A percentile compares a stretch with the other conserved stretches of the same genome.
Conservation (phyloP, 2,888 invertebrate species). For the Cantharis lateralis region DNA sequence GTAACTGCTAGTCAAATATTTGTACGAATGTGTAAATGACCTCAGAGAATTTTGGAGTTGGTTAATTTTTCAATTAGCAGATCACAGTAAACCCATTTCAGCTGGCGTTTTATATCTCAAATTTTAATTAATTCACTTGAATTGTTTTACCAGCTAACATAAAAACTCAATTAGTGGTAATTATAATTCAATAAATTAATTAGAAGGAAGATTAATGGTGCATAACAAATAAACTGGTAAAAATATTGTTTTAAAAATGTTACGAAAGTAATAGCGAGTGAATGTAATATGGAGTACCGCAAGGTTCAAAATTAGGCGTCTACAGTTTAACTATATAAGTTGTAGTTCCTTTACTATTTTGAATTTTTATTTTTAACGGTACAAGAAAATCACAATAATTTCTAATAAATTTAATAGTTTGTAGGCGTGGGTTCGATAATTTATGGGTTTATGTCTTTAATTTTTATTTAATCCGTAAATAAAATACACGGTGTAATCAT, state of each 20-base stretch:
- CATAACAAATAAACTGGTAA: too few species aligned
- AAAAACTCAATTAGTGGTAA: background rate
- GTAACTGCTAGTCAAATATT: slow-evolving; percentile 1
- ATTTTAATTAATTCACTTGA: background rate
- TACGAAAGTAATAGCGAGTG: background rate
- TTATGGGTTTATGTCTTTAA: background rate
- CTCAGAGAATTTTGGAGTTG: background rate
- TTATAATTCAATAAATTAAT: background rate
- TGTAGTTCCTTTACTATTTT: background rate
- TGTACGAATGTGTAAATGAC: background rate
- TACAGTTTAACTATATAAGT: background rate
- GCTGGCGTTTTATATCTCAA: background rate
- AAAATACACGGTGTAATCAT: background rate
- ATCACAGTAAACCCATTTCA: background rate
- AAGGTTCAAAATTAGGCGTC: background rate
- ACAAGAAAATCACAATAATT: background rate
- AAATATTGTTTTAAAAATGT: background rate
- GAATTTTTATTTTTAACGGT: background rate
- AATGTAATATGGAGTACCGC: background rate
- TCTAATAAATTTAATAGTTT: background rate
- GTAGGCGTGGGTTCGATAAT: background rate
- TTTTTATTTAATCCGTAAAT: background rate
- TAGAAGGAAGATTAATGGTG: background rate
- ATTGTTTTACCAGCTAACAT: background rate
- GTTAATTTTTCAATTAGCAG: background rate